phyloP scores from a whole-genome alignment of 2,888 invertebrate genomes.

The Nomada goodeniana region DNA sequence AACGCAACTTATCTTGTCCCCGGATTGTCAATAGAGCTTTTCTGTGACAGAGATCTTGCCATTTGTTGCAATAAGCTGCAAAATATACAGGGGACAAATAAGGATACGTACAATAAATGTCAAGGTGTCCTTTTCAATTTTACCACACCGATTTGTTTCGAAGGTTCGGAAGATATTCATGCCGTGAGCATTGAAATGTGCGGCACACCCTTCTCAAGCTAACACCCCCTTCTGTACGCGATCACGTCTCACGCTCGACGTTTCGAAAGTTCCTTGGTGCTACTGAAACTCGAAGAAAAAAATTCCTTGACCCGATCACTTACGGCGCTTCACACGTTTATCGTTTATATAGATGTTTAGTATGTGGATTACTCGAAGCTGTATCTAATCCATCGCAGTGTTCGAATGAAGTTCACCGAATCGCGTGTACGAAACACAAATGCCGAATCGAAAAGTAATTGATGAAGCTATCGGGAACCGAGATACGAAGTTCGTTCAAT shows the following conservation, averaged over 20 bases:
- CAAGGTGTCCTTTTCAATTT: neutral
- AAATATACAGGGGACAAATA: neutral
- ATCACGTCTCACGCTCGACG: conserved; percentile 3
- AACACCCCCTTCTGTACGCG: conserved; percentile 10
- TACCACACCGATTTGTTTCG: neutral
- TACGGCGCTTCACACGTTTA: neutral
- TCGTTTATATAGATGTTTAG: neutral
- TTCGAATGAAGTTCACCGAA: neutral
- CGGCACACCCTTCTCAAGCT: neutral
- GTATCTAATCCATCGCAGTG: neutral
- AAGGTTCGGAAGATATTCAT: neutral
- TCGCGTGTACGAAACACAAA: neutral
- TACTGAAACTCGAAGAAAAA: neutral
- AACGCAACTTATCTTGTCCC: no score
- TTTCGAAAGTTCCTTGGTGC: conserved; percentile 15
- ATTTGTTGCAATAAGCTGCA: neutral
- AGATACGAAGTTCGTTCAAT: neutral
- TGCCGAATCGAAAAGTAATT: neutral
- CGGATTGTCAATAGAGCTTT: no score
- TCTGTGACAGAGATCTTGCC: no score
- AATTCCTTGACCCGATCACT: conserved; percentile 2
- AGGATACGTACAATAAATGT: neutral
- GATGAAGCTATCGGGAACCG: neutral
- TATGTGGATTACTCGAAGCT: neutral
- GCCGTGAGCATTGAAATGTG: neutral